These are phyloP conservation scores for Trichogramma evanescens DNA, from an alignment of 2,888 invertebrate species.

Conservation along the genomic window DNA sequence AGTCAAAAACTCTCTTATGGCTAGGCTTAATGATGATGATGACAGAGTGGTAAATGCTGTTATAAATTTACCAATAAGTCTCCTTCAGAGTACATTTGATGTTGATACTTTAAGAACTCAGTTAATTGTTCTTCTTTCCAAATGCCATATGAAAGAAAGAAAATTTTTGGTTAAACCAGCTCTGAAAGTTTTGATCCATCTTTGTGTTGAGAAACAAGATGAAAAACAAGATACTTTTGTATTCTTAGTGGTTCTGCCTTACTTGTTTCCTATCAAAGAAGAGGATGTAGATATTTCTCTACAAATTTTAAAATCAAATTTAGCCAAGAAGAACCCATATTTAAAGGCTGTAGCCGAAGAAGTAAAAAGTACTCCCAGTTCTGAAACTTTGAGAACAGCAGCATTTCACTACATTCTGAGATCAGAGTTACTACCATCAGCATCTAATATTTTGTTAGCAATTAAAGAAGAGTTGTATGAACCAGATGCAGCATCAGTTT, in stretches of 20 bases:
- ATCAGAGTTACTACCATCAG: conserved; percentile 35
- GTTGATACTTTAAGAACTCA: conserved; percentile 35
- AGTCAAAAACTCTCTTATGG: conserved; percentile 58
- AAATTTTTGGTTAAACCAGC: conserved; percentile 35
- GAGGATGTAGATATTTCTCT: conserved; percentile 46
- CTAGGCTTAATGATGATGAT: conserved; percentile 63
- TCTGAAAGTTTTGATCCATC: conserved; percentile 35
- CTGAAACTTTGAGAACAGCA: conserved; percentile 33
- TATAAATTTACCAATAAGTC: conserved; percentile 34
- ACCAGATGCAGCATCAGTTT: conserved; percentile 37
- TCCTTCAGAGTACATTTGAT: conserved; percentile 31
- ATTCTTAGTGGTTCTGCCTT: conserved; percentile 57
- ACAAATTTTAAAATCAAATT: conserved; percentile 46
- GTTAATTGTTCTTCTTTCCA: conserved; percentile 34
- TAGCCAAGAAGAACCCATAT: conserved; percentile 45
- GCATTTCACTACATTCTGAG: conserved; percentile 41
- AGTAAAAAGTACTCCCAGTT: conserved; percentile 25
- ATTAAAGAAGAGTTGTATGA: conserved; percentile 34
- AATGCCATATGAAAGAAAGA: conserved; percentile 31
- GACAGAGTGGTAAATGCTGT: conserved; percentile 55
- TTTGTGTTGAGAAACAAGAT: conserved; percentile 26
- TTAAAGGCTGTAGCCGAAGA: conserved; percentile 34
- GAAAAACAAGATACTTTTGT: conserved; percentile 52
- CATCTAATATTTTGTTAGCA: conserved; percentile 31
- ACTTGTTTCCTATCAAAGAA: conserved; percentile 54